A percentile compares a stretch with the other conserved stretches of the same genome.
phyloP scores from a whole-genome alignment of 2,113 vertebrate genomes.

The Scytalopus superciliaris region DNA sequence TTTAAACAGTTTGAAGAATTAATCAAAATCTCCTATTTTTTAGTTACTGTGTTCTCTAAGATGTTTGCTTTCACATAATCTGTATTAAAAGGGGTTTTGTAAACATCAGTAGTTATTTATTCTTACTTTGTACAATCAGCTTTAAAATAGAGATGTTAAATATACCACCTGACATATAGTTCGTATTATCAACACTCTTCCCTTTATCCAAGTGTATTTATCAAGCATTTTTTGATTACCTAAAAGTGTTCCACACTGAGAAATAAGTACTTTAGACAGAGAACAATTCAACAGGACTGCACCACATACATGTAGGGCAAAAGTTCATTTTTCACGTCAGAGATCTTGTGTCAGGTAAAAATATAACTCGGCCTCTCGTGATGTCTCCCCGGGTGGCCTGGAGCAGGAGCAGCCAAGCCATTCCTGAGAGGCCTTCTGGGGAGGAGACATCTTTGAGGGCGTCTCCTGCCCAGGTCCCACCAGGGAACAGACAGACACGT shows the following conservation, averaged over 20 bases:
- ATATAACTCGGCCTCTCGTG: neutral
- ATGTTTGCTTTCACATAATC: neutral
- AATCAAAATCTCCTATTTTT: neutral
- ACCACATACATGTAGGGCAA: neutral
- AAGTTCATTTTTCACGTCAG: neutral
- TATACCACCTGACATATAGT: neutral
- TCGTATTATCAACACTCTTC: neutral
- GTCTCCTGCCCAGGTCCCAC: neutral
- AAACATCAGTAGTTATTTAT: neutral
- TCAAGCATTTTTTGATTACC: neutral
- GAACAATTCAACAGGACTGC: neutral
- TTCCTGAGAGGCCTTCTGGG: neutral
- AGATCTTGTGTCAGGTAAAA: conserved; percentile 12
- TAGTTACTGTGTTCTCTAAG: neutral
- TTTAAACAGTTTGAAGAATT: neutral
- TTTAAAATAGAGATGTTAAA: neutral
- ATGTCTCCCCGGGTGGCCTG: neutral
- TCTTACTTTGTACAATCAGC: neutral
- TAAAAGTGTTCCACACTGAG: neutral
- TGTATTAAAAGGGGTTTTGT: neutral
- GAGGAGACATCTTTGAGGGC: neutral
- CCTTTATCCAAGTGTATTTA: conserved; percentile 4
- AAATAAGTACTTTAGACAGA: neutral
- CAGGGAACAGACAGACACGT: neutral
- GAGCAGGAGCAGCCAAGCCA: neutral